phyloP scores from a whole-genome alignment of 2,797 vertebrate species.

The Poeciliopsis presidionis region DNA sequence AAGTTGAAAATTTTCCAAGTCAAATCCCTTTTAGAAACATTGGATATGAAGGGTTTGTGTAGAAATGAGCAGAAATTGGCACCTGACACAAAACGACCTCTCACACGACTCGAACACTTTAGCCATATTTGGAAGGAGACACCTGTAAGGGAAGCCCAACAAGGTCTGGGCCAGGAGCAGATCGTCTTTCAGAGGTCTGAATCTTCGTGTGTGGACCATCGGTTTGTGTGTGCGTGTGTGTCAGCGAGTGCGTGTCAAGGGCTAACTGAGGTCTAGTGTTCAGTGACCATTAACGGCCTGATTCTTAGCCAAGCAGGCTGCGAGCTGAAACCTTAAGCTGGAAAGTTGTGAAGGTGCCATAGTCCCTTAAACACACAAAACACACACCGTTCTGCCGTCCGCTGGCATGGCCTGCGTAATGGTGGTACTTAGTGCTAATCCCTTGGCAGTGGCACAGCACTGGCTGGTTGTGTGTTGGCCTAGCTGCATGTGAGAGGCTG shows the following conservation, averaged over 20 bases:
- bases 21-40: neutral
- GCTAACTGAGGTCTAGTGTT: constrained; percentile 67
- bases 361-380: constrained; percentile 43
- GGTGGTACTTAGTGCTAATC: constrained; percentile 66
- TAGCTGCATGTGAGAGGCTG: constrained; percentile 5
- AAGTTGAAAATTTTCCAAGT: neutral
- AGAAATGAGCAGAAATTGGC: constrained; percentile 9
- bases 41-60: neutral
- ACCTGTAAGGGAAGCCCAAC: constrained; percentile 82
- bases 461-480: constrained; percentile 4
- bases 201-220: constrained; percentile 3
- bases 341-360: constrained; percentile 59
- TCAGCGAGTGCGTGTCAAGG: constrained; percentile 49
- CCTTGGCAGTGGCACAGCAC: constrained; percentile 52
- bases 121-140: constrained; percentile 72
- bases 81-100: constrained; percentile 15
- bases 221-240: constrained; percentile 40
- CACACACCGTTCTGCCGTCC: constrained; percentile 17
- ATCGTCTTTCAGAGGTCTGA: constrained; percentile 69
- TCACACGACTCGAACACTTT: constrained; percentile 66
- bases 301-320: constrained; percentile 65
- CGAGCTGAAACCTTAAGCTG: constrained; percentile 73
- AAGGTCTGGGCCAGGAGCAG: constrained; percentile 71
- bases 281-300: constrained; percentile 71
- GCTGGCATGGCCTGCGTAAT: constrained; percentile 51